Percentiles rank a stretch among this genome's conserved stretches.
These are phyloP conservation scores for Cheilosia vernalis DNA, from an alignment of 2,888 invertebrate genomes.

Conservation along the genomic window DNA sequence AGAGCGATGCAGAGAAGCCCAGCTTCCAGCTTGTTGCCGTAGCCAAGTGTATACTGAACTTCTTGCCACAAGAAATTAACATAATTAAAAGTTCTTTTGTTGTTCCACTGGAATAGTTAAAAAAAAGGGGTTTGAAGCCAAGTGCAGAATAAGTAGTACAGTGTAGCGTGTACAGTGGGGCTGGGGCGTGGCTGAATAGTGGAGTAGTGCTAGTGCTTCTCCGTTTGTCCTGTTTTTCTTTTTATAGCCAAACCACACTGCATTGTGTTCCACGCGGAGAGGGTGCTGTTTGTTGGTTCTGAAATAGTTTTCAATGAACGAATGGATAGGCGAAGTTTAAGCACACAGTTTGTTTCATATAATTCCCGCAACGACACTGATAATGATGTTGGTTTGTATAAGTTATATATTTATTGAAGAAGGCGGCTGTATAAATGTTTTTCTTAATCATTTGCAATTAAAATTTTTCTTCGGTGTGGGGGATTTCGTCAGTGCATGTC, in stretches of 20 bases:
- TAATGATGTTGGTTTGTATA: conserved; percentile 60
- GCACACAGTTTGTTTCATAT: conserved; percentile 40
- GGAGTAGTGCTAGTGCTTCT: conserved; percentile 7
- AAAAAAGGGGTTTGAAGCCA: conserved; percentile 1
- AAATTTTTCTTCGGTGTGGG: conserved; percentile 54
- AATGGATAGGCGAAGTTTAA: conserved; percentile 40
- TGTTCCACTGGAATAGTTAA: conserved; percentile 27
- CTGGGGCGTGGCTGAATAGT: too few relatives aligned
- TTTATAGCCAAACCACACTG: conserved; percentile 1
- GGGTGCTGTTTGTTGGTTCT: neutral
- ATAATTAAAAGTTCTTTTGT: conserved; percentile 70
- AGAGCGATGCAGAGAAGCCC: neutral
- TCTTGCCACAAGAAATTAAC: conserved; percentile 69
- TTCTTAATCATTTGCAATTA: conserved; percentile 61
- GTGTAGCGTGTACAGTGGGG: neutral
- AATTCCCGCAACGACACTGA: conserved; percentile 62
- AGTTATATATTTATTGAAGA: conserved; percentile 26
- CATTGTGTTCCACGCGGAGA: conserved; percentile 2
- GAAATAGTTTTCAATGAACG: conserved; percentile 24
- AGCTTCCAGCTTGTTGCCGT: neutral
- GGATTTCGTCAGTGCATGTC: neutral
- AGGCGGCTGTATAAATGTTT: conserved; percentile 31
- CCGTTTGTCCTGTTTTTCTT: neutral
- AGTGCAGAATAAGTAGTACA: conserved; percentile 3
- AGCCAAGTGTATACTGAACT: conserved; percentile 46